Evolutionary conservation across 2,888 invertebrate species (phyloP).

Genomic region (Campaea margaritaria): DNA sequence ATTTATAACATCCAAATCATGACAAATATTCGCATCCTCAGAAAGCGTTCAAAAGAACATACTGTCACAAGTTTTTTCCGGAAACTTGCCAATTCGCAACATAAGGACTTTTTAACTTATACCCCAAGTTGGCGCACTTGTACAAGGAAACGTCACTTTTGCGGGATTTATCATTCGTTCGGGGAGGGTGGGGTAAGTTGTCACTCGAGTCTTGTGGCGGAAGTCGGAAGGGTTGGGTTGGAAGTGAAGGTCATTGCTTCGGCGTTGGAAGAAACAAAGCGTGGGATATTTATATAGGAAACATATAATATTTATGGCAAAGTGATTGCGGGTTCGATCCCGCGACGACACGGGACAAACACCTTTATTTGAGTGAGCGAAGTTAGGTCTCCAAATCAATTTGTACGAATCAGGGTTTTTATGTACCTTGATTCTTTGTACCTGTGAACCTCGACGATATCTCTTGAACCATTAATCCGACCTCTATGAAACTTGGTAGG

Average conservation of each 20-base stretch:
- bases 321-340: not conserved
- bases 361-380: no score
- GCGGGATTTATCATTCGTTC: slow-evolving; percentile 29
- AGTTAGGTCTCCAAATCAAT: no score
- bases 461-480: no score
- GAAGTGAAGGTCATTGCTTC: slow-evolving; percentile 7
- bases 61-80: slow-evolving; percentile 20
- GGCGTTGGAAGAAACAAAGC: not conserved
- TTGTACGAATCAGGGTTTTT: no score
- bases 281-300: not conserved
- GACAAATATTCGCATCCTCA: slow-evolving; percentile 22
- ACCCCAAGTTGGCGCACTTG: slow-evolving; percentile 20
- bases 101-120: slow-evolving; percentile 33
- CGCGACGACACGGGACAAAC: no score
- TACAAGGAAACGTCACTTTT: slow-evolving; percentile 31
- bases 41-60: slow-evolving; percentile 23
- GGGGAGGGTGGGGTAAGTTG: slow-evolving; percentile 4
- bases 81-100: slow-evolving; percentile 16
- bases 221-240: slow-evolving; percentile 19
- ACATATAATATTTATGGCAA: not conserved
- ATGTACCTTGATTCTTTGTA: no score
- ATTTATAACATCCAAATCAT: slow-evolving; percentile 10
- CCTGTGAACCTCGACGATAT: no score
- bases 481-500: no score
- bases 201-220: slow-evolving; percentile 13